Evolutionary conservation across 2,113 vertebrate genomes (phyloP).

Genomic region (Falcunculus frontatus): DNA sequence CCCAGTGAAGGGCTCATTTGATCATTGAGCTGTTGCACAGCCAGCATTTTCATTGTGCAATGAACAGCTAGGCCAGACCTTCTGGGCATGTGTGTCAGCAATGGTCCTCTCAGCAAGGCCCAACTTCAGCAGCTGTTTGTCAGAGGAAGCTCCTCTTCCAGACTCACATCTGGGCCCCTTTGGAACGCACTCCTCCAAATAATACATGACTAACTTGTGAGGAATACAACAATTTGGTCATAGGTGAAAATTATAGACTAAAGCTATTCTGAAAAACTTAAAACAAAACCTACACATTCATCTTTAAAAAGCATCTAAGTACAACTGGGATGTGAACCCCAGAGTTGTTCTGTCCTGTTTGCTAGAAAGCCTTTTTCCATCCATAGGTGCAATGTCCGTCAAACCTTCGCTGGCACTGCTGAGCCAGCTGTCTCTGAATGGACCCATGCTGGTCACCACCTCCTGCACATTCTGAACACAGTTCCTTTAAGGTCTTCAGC

Average conservation of each 20-base stretch:
- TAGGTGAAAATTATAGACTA: not conserved
- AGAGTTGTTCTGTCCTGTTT: not conserved
- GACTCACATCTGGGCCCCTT: not conserved
- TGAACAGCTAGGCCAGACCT: not conserved
- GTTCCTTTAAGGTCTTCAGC: conserved; percentile 40
- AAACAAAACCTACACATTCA: not conserved
- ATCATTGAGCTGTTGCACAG: not conserved
- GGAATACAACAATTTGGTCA: not conserved
- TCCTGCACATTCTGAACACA: not conserved
- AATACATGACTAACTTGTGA: not conserved
- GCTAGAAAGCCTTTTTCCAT: not conserved
- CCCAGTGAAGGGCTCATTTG: not conserved
- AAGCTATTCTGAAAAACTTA: not conserved
- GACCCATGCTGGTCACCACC: not conserved
- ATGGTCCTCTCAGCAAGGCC: not conserved
- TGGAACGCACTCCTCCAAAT: not conserved
- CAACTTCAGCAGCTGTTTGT: not conserved
- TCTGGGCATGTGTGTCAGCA: not conserved
- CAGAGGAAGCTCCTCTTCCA: not conserved
- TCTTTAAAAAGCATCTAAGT: not conserved
- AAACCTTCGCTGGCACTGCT: not conserved
- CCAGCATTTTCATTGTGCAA: not conserved
- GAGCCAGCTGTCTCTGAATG: not conserved
- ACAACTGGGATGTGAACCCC: not conserved
- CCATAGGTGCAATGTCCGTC: rapidly evolving